These are phyloP conservation scores for Pomatorhinus ruficollis DNA, from an alignment of 2,113 vertebrate genomes.

Conservation along the genomic window DNA sequence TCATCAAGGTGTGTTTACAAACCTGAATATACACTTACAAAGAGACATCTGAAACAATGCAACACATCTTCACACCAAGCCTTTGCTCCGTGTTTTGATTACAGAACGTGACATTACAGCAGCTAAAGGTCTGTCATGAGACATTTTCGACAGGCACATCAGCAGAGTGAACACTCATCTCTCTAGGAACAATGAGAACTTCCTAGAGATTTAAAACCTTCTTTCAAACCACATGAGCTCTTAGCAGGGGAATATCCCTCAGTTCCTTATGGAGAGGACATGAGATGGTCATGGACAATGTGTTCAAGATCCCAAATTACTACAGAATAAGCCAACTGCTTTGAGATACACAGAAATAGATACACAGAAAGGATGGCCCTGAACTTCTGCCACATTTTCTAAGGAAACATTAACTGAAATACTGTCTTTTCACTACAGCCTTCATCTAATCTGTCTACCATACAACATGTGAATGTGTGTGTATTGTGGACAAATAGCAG, in stretches of 20 bases:
- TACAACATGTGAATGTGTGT: background rate
- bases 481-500: background rate
- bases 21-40: background rate
- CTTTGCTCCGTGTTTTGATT: background rate
- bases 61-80: background rate
- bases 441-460: background rate
- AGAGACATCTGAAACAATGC: background rate
- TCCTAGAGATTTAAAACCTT: background rate
- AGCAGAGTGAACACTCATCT: background rate
- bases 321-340: background rate
- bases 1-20: background rate
- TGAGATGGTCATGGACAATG: background rate
- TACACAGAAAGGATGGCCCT: background rate
- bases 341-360: background rate
- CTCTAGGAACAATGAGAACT: background rate
- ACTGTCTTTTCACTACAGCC: background rate
- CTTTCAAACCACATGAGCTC: background rate
- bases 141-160: rapidly evolving
- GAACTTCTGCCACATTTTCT: background rate
- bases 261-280: background rate
- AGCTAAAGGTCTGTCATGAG: background rate
- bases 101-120: background rate
- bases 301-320: background rate
- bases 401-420: background rate
- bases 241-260: background rate